A percentile compares a stretch with the other conserved stretches of the same genome.
Evolutionary conservation across 1,140 invertebrate genomes (phyloP).

Genomic region (Dysdera silvatica): DNA sequence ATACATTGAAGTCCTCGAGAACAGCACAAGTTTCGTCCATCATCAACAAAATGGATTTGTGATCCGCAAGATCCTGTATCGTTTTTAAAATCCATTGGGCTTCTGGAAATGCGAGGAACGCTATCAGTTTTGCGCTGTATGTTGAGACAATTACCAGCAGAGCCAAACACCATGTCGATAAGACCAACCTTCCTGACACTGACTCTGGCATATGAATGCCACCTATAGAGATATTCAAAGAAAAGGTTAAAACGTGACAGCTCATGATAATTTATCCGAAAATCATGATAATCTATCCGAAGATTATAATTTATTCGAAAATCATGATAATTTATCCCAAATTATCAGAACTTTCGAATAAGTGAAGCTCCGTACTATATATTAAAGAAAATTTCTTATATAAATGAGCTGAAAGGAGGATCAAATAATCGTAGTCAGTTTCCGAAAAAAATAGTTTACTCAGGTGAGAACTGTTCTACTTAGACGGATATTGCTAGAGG

Average conservation of each 20-base stretch:
- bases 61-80: slow-evolving; percentile 56
- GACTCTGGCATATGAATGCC: slow-evolving; percentile 73
- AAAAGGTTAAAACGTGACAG: not conserved
- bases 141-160: slow-evolving; percentile 80
- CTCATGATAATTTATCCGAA: too few species aligned
- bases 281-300: too few species aligned
- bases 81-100: slow-evolving; percentile 65
- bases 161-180: slow-evolving; percentile 85
- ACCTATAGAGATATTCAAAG: slow-evolving; percentile 49
- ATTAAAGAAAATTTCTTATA: too few species aligned
- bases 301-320: not conserved
- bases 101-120: slow-evolving; percentile 82
- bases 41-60: slow-evolving; percentile 57
- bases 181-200: slow-evolving; percentile 69
- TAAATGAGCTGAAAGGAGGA: too few species aligned
- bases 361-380: too few species aligned
- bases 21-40: slow-evolving; percentile 49
- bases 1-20: slow-evolving; percentile 15
- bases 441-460: too few species aligned
- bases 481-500: too few species aligned
- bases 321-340: too few species aligned
- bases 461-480: too few species aligned
- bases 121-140: slow-evolving; percentile 84
- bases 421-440: too few species aligned
- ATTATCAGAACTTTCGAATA: too few species aligned